Evolutionary conservation across 2,113 vertebrate genomes (phyloP).

Genomic region (Oreochromis spilurus): DNA sequence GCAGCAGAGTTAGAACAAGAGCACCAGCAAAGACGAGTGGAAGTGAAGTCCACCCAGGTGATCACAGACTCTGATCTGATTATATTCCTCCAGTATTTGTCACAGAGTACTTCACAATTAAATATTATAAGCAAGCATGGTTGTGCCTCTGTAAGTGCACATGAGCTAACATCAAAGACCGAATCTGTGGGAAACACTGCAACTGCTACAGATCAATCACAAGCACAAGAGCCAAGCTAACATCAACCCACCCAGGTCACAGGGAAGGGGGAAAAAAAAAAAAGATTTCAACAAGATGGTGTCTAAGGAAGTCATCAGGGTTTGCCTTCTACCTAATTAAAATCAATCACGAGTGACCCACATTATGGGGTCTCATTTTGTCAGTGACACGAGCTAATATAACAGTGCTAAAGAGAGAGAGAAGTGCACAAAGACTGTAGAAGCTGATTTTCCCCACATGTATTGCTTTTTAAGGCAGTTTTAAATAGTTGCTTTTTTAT

Average conservation of each 20-base stretch:
- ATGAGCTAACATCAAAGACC: neutral
- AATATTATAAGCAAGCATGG: neutral
- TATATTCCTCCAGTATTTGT: neutral
- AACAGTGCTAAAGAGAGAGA: neutral
- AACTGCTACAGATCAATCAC: neutral
- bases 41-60: neutral
- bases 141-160: neutral
- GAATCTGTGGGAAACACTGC: neutral
- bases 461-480: rapidly evolving
- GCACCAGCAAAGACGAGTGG: neutral
- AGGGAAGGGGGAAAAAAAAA: neutral
- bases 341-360: neutral
- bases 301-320: neutral
- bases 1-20: neutral
- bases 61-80: neutral
- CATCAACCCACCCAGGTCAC: neutral
- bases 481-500: neutral
- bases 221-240: neutral
- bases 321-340: neutral
- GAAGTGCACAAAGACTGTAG: neutral
- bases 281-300: neutral
- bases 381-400: neutral
- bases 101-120: neutral
- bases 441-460: rapidly evolving
- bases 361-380: neutral